These are phyloP conservation scores for Carlito syrichta DNA, from an alignment of 2,113 vertebrate species.

Conservation along the genomic window DNA sequence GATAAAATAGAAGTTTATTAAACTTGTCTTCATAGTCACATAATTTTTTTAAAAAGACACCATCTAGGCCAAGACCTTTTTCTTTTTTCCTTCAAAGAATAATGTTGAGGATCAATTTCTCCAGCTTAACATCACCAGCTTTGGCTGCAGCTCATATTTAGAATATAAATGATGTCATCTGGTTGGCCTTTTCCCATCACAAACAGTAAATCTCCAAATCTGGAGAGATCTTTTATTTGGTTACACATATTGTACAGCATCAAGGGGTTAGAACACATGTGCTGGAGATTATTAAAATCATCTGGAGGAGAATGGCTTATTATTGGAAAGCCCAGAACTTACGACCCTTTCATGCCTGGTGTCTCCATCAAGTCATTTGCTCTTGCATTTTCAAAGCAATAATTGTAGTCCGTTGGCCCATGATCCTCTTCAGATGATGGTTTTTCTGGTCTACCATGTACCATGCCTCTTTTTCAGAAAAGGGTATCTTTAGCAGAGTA, in stretches of 20 bases:
- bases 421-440: not conserved
- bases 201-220: slow-evolving; percentile 87
- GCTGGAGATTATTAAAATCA: slow-evolving; percentile 86
- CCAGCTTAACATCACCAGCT: slow-evolving; percentile 82
- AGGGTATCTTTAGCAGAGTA: not conserved
- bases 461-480: not conserved
- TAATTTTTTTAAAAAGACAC: slow-evolving; percentile 74
- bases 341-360: slow-evolving; percentile 72
- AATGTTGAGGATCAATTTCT: slow-evolving; percentile 83
- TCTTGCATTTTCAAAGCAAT: slow-evolving; percentile 51
- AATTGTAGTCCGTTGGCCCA: not conserved
- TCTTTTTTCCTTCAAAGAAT: slow-evolving; percentile 71
- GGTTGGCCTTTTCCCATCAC: slow-evolving; percentile 85
- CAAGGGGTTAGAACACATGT: slow-evolving; percentile 86
- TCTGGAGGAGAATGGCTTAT: slow-evolving; percentile 80
- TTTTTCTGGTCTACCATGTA: not conserved
- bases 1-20: slow-evolving; percentile 71
- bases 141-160: slow-evolving; percentile 83
- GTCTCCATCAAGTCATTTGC: slow-evolving; percentile 63
- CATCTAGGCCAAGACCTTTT: slow-evolving; percentile 70
- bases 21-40: slow-evolving; percentile 69
- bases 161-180: slow-evolving; percentile 87
- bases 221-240: slow-evolving; percentile 88
- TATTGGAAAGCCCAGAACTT: slow-evolving; percentile 80
- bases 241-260: slow-evolving; percentile 86